Evolutionary conservation across 2,888 invertebrate species (phyloP), one percentile per base, ranked within the genome.

Genomic region (Geotrupes spiniger): DNA sequence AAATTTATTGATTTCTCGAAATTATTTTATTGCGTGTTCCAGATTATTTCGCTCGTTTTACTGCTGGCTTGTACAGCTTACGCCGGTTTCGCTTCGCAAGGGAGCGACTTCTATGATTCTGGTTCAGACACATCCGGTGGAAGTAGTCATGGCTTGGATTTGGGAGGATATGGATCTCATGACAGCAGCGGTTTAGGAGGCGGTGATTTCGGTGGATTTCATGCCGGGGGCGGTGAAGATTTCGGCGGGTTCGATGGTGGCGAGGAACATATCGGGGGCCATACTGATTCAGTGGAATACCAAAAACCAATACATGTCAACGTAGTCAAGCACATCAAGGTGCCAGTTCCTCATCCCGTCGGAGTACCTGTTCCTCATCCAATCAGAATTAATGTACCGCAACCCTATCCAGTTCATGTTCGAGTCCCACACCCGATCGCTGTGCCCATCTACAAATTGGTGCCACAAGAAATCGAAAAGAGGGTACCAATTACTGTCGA

Each of bases 401-500:
- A 87, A 50, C 87, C 87, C 1, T 85, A 85, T 73, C 81, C 87
- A 0, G 86, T 87, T 1, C 85, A 85, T 61, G 80, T 87, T 1
- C 68, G 78, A 0, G 82, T 87, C 29, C 84, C 87, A 47, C 85
- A 86, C 61, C 85, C 85, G 57, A 82, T 87, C 41, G 83, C 83
- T 52, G 80, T 87, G 38, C 85, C 87, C 1, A 82, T 86, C 42
- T 87, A 86, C 65, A 85, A 85, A 74, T 76, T 82, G 62, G 84
- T 86, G 4, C 83, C 84, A 5, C 84, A 87, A 62, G 79, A 85
- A 52, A 79, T 86, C 43, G 86, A 86, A 62, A 84, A 83, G 61
- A 84, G 82, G 57, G 82, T 87, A 8, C 87, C 87, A 1, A 85
- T 84, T 70, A 82, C 84, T 1, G 85, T 87, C 2, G 86, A 87